Percentiles rank a stretch among this genome's conserved stretches.
These are phyloP conservation scores for Parasteatoda tepidariorum DNA, from an alignment of 1,140 invertebrate genomes.

Conservation along the genomic window DNA sequence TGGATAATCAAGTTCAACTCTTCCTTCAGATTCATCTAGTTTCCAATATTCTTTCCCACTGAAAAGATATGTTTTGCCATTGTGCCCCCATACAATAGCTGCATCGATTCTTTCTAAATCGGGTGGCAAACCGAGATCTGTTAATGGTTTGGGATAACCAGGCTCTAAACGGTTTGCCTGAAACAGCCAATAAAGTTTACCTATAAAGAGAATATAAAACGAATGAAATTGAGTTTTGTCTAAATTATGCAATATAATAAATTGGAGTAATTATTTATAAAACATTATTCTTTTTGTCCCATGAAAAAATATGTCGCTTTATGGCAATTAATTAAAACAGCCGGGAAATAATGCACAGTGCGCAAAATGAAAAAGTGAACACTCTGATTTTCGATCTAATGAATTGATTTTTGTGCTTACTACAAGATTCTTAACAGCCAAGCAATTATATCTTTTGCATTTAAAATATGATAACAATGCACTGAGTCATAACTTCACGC, in stretches of 20 bases:
- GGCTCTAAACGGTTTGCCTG: conserved; percentile 76
- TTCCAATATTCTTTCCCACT: conserved; percentile 93
- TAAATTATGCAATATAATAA: background rate
- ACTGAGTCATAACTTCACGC: too few species aligned
- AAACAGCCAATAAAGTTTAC: conserved; percentile 71
- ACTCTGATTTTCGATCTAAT: too few species aligned
- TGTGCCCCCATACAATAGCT: conserved; percentile 77
- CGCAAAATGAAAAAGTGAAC: too few species aligned
- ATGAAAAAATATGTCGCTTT: too few species aligned
- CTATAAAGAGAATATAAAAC: conserved; percentile 12
- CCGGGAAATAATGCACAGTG: too few species aligned
- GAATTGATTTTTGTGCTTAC: too few species aligned
- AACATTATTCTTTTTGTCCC: too few species aligned
- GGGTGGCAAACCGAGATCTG: conserved; percentile 80
- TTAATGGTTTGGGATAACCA: conserved; percentile 82
- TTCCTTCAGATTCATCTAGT: conserved; percentile 69
- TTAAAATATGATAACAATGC: too few species aligned
- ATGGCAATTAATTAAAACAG: too few species aligned
- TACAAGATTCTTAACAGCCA: too few species aligned
- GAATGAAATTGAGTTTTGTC: background rate
- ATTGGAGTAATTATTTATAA: too few species aligned
- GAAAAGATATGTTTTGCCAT: conserved; percentile 72
- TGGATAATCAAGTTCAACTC: conserved; percentile 72
- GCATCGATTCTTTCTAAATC: conserved; percentile 85
- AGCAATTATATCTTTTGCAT: too few species aligned